A percentile compares a stretch with the other conserved stretches of the same genome.
Conservation (phyloP, 2,888 invertebrate genomes). For the Catocala sponsa region DNA sequence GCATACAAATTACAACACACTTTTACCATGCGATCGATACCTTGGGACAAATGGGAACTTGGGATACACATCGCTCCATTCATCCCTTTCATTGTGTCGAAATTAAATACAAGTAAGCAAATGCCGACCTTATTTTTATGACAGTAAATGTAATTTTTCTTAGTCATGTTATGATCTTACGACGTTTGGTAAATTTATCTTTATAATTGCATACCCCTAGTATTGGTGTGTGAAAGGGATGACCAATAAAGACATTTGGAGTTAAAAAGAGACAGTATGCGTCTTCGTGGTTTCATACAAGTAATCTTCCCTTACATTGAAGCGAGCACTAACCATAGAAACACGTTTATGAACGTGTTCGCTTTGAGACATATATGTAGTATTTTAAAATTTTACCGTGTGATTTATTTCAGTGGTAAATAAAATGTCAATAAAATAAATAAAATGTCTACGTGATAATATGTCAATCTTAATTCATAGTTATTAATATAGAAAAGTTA, state of each 20-base stretch:
- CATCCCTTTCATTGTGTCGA: conserved; percentile 17
- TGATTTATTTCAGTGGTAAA: no score
- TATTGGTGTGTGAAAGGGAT: conserved; percentile 45
- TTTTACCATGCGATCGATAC: conserved; percentile 11
- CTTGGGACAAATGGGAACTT: neutral
- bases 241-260: conserved; percentile 9
- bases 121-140: conserved; percentile 27
- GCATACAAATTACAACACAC: conserved; percentile 7
- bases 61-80: conserved; percentile 16
- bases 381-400: no score
- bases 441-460: no score
- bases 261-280: conserved; percentile 40
- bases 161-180: neutral
- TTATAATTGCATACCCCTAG: conserved; percentile 50
- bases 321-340: no score
- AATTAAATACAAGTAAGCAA: conserved; percentile 1
- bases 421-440: no score
- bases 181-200: conserved; percentile 4
- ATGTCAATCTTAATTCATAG: no score
- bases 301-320: conserved; percentile 34
- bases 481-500: no score
- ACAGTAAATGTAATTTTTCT: neutral
- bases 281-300: conserved; percentile 35
- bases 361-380: no score
- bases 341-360: no score